Conservation (phyloP, 2,113 vertebrate species). For the Mormyrus lacerda region DNA sequence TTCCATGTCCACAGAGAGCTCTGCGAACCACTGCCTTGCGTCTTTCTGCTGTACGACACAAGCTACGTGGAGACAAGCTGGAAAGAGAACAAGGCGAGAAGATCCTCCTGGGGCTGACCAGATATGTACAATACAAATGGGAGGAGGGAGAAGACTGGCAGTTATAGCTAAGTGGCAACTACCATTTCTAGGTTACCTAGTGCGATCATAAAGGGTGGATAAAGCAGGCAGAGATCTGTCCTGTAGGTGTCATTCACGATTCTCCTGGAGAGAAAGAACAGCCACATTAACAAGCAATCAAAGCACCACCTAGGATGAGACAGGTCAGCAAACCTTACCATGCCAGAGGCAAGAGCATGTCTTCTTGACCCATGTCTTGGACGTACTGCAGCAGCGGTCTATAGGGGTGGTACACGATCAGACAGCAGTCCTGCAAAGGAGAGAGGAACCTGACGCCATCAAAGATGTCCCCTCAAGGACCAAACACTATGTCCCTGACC, state of each 20-base stretch:
- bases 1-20: conserved; percentile 98
- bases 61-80: conserved; percentile 93
- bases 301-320: background rate
- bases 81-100: conserved; percentile 21
- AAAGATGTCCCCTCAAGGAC: background rate
- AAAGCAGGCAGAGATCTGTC: conserved; percentile 96
- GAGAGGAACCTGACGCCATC: conserved; percentile 22
- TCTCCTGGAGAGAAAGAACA: conserved; percentile 68
- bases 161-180: background rate
- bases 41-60: conserved; percentile 99
- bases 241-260: conserved; percentile 99
- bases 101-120: background rate
- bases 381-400: conserved; percentile 96
- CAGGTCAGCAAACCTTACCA: conserved; percentile 64
- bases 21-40: conserved; percentile 96
- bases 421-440: conserved; percentile 90
- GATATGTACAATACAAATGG: background rate
- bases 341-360: conserved; percentile 93
- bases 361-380: conserved; percentile 99
- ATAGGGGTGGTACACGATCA: conserved; percentile 98
- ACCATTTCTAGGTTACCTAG: conserved; percentile 68
- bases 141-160: background rate
- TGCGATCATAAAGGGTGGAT: conserved; percentile 98
- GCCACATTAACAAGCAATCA: background rate
- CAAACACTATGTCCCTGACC: background rate